A percentile compares a stretch with the other conserved stretches of the same genome.
phyloP scores from a whole-genome alignment of 1,140 invertebrate species.

The Drosophila pseudoobscura region DNA sequence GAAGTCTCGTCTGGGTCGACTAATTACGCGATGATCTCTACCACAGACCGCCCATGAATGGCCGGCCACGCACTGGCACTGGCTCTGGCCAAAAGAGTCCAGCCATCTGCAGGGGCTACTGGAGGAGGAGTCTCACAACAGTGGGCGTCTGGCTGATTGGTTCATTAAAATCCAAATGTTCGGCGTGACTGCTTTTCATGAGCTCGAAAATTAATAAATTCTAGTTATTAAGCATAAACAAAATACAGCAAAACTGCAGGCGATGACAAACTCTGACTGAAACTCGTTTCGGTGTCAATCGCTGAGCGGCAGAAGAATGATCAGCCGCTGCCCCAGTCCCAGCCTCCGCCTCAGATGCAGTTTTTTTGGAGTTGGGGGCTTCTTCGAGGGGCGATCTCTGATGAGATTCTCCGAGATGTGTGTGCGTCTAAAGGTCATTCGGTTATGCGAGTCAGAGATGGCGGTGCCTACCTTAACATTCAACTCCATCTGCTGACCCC shows the following conservation, averaged over 20 bases:
- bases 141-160: slow-evolving; percentile 44
- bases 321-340: background rate
- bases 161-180: slow-evolving; percentile 49
- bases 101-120: slow-evolving; percentile 27
- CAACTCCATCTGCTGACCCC: slow-evolving; percentile 68
- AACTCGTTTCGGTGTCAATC: slow-evolving; percentile 48
- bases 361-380: background rate
- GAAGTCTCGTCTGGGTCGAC: slow-evolving; percentile 4
- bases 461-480: slow-evolving; percentile 78
- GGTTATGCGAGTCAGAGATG: slow-evolving; percentile 48
- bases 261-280: slow-evolving; percentile 48
- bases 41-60: slow-evolving; percentile 9
- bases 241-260: slow-evolving; percentile 44
- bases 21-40: too few species aligned
- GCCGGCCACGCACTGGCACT: slow-evolving; percentile 31
- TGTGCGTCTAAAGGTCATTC: slow-evolving; percentile 80
- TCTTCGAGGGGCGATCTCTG: slow-evolving; percentile 13
- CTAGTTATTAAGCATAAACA: slow-evolving; percentile 40
- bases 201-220: slow-evolving; percentile 49
- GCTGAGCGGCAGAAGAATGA: slow-evolving; percentile 26
- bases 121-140: slow-evolving; percentile 11
- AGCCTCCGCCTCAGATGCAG: slow-evolving; percentile 4
- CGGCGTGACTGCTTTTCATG: slow-evolving; percentile 27
- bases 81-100: slow-evolving; percentile 39
- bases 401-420: slow-evolving; percentile 25